A percentile compares a stretch with the other conserved stretches of the same genome.
phyloP scores from a whole-genome alignment of 2,797 vertebrate genomes.

The Scarus forsteni region DNA sequence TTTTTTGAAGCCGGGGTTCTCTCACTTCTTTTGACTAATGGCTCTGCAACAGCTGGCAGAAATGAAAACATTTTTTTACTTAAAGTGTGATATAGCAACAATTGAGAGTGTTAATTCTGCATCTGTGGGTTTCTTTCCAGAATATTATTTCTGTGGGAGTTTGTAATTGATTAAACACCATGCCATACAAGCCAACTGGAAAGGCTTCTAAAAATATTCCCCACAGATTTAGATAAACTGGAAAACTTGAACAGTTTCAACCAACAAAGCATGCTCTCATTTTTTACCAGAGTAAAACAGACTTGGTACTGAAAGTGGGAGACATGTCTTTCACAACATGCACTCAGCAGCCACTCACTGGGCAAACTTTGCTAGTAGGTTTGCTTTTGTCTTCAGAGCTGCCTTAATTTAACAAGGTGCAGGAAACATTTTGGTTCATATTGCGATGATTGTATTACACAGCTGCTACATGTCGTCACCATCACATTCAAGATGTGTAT shows the following conservation, averaged over 20 bases:
- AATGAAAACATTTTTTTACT: slow-evolving; percentile 47
- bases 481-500: too few species aligned
- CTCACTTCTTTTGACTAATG: slow-evolving; percentile 57
- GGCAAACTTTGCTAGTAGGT: too few species aligned
- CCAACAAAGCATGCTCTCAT: too few species aligned
- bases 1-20: slow-evolving; percentile 46
- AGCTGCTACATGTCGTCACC: too few species aligned
- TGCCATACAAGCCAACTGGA: slow-evolving; percentile 21
- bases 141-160: slow-evolving; percentile 4
- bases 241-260: background rate
- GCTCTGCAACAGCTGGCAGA: slow-evolving; percentile 36
- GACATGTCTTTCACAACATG: too few species aligned
- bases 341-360: too few species aligned
- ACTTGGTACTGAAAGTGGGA: too few species aligned
- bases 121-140: slow-evolving; percentile 1
- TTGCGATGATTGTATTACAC: too few species aligned
- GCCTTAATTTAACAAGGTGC: too few species aligned
- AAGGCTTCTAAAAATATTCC: slow-evolving; percentile 20
- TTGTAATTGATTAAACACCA: slow-evolving; percentile 43
- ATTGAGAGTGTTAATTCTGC: slow-evolving; percentile 13
- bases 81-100: slow-evolving; percentile 28
- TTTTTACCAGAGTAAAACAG: too few species aligned
- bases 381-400: too few species aligned
- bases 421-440: too few species aligned
- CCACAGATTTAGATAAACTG: slow-evolving; percentile 1